phyloP scores from a whole-genome alignment of 2,888 invertebrate genomes.

The Ectemnius continuus region DNA sequence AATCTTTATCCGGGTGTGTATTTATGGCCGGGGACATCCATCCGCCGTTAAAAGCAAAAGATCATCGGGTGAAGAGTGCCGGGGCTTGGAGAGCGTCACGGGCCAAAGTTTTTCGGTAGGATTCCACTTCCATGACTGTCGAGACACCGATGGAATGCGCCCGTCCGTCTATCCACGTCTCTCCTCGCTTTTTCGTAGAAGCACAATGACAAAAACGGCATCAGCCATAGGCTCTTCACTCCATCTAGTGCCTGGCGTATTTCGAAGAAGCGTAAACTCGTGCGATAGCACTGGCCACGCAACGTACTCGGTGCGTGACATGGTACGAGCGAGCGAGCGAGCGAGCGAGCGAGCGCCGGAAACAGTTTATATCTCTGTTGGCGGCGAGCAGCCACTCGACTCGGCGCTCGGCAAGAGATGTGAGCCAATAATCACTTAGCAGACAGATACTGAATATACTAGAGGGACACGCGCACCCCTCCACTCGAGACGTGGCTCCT shows the following conservation, averaged over 20 bases:
- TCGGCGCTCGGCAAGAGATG: background rate
- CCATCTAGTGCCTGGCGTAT: background rate
- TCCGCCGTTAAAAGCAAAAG: conserved; percentile 2
- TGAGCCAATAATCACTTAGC: background rate
- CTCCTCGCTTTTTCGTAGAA: conserved; percentile 2
- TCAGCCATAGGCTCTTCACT: background rate
- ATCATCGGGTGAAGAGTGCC: background rate
- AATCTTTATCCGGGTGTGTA: conserved; percentile 7
- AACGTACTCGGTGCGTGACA: conserved; percentile 1
- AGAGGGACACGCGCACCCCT: background rate
- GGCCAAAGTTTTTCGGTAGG: conserved; percentile 4
- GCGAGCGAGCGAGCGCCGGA: background rate
- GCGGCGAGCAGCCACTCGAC: background rate
- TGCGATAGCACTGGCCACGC: background rate
- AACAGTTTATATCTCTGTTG: background rate
- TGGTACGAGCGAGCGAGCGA: background rate
- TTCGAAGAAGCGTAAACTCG: background rate
- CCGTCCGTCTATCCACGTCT: conserved; percentile 17
- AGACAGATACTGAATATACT: background rate
- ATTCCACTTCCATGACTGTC: conserved; percentile 40
- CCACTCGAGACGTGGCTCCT: conserved; percentile 6
- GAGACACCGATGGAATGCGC: conserved; percentile 33
- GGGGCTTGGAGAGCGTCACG: background rate
- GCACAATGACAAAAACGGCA: background rate
- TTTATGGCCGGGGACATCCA: conserved; percentile 5